Conservation (phyloP, 1,140 invertebrate species). For the Drosophila leontia region DNA sequence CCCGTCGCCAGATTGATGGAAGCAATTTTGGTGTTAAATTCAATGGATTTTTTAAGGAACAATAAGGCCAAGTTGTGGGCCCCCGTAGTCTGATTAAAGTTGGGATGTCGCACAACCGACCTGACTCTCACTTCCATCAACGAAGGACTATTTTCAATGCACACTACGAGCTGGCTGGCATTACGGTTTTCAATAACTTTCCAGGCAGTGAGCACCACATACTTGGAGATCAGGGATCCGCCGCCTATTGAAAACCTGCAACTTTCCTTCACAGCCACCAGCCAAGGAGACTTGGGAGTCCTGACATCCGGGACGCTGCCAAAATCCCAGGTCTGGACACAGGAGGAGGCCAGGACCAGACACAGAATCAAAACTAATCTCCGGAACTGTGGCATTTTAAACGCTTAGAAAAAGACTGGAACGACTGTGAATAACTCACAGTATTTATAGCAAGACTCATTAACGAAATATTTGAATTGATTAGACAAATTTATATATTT, state of each 20-base stretch:
- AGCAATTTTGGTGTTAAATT: neutral
- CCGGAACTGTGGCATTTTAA: neutral
- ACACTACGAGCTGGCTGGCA: neutral
- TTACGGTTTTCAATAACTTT: neutral
- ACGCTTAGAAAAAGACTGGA: neutral
- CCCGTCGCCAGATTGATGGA: neutral
- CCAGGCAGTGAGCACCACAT: neutral
- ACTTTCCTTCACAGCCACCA: rapidly evolving
- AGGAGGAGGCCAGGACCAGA: neutral
- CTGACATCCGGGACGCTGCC: rapidly evolving
- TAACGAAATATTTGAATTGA: neutral
- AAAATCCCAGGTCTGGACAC: neutral
- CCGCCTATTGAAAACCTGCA: rapidly evolving
- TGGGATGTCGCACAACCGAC: neutral
- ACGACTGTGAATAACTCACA: neutral
- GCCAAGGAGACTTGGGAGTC: too few species aligned
- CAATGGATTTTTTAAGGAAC: neutral
- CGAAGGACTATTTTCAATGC: too few species aligned
- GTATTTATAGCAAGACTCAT: neutral
- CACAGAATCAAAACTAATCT: neutral
- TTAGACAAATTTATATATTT: neutral
- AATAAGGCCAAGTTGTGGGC: neutral
- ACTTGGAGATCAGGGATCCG: neutral
- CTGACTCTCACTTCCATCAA: too few species aligned
- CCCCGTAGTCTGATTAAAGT: neutral